Percentiles rank a stretch among this genome's conserved stretches.
Evolutionary conservation across 2,888 invertebrate species (phyloP).

Genomic region (Unio pictorum): DNA sequence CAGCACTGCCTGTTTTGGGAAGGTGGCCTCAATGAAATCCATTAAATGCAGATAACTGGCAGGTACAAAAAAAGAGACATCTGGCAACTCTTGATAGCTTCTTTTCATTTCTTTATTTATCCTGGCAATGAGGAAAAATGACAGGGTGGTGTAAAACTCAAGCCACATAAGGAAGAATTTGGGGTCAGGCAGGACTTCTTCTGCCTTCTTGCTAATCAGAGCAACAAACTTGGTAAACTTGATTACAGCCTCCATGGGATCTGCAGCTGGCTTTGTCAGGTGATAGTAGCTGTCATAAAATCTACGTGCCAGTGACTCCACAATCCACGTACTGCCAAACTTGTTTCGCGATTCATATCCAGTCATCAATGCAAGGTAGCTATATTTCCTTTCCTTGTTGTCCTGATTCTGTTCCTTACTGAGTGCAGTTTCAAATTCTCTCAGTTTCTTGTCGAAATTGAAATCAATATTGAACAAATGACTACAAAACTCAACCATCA

Average conservation of each 20-base stretch:
- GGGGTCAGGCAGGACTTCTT: constrained; percentile 25
- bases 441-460: constrained; percentile 4
- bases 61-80: constrained; percentile 35
- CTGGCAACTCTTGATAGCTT: constrained; percentile 15
- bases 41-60: constrained; percentile 32
- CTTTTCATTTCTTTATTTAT: background rate
- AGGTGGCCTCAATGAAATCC: constrained; percentile 35
- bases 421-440: constrained; percentile 3
- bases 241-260: constrained; percentile 33
- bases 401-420: constrained; percentile 7
- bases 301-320: constrained; percentile 13
- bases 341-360: background rate
- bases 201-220: constrained; percentile 10
- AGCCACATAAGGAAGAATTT: constrained; percentile 35
- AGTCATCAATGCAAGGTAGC: constrained; percentile 14
- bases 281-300: constrained; percentile 22
- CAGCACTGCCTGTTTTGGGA: constrained; percentile 15
- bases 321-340: background rate
- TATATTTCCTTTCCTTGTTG: constrained; percentile 1
- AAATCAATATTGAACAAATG: constrained; percentile 21
- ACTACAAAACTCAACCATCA: constrained; percentile 22
- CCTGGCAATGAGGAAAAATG: constrained; percentile 35
- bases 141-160: constrained; percentile 29
- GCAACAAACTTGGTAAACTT: constrained; percentile 36
- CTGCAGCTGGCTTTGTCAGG: constrained; percentile 9